Base-by-base conservation (phyloP, 1,140 invertebrate species). In the Mamestra configurata region DNA sequence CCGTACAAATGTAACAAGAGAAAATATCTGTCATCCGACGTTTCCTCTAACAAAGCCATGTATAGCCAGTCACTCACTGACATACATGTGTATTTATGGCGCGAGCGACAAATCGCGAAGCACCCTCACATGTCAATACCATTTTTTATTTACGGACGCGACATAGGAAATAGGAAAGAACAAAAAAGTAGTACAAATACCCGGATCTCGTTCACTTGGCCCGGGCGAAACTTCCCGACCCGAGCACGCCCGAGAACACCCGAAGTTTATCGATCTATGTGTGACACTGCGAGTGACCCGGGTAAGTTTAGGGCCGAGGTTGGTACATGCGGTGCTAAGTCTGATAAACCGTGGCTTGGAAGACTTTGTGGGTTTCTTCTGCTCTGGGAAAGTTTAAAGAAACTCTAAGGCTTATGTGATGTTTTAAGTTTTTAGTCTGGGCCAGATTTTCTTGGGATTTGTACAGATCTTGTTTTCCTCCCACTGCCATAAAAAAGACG, bases 101-200 rank as follows among this genome's bases (percentile, higher is more conserved):
- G 3, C 59, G 1, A 64, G 4, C 35, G 35, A 66, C 61, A 37
- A 40, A 40, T 40, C 7, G 8, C 61, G 13, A 20, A 66, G 18
- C 18, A 13, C 35, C 35, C 66, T n/a, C 64, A 68, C 6, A 27
- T 27, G 66, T 70, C 66, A 49, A 70, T 70, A 70, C 66, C 15
- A 70, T 11, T 70, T 49, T 24, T 46, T 70, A 61, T 61, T 18
- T 31, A 22, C 40, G 22, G 13, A 70, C 40, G 43, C 46, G 13
- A 24, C 1, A 68, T 22, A 68, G 22, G 13, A 70, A 70, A 70
- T 70, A 18, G 20, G 8, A 46, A 49, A 70, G 40, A 46, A 49
- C 20, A 43, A 46, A 46, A 70, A 49, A 70, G 66, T 70, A 49
- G 27, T 46, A 46, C 66, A 70, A 70, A 70, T 46, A 46, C 20